phyloP scores from a whole-genome alignment of 2,888 invertebrate species.

The Ophioninae sp. region DNA sequence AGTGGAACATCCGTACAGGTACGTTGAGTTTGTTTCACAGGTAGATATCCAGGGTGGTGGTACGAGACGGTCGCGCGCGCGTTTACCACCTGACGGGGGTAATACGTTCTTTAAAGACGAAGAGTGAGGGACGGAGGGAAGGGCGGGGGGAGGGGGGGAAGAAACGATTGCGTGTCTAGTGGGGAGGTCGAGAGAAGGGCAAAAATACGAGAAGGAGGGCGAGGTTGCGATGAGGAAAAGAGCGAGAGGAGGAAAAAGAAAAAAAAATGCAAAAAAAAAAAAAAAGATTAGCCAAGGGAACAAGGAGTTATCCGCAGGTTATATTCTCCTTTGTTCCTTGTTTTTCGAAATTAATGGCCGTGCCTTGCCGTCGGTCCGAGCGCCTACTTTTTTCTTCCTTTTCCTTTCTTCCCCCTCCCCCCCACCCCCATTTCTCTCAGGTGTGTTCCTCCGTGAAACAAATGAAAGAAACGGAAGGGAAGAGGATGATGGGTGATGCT shows the following conservation, averaged over 20 bases:
- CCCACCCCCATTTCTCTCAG: constrained; percentile 38
- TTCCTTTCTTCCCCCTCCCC: neutral
- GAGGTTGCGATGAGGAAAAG: neutral
- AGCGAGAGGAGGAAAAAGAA: constrained; percentile 45
- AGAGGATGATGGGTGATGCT: constrained; percentile 42
- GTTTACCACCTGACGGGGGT: constrained; percentile 34
- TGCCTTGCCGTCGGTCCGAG: constrained; percentile 24
- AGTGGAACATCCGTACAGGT: constrained; percentile 14
- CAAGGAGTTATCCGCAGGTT: constrained; percentile 69
- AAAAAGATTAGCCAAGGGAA: constrained; percentile 48
- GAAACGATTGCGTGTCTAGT: constrained; percentile 32
- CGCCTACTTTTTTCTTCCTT: constrained; percentile 19
- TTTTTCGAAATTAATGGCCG: constrained; percentile 78
- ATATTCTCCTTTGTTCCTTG: constrained; percentile 76
- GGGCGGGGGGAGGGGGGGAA: neutral
- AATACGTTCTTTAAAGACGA: constrained; percentile 40
- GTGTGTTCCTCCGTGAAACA: constrained; percentile 27
- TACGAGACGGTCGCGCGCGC: constrained; percentile 46
- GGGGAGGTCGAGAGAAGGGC: constrained; percentile 23
- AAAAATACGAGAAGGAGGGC: constrained; percentile 22
- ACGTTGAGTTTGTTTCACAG: neutral
- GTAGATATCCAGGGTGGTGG: constrained; percentile 33
- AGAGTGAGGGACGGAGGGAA: too few relatives aligned
- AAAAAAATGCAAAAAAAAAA: constrained; percentile 36
- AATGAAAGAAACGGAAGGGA: constrained; percentile 52